Evolutionary conservation across 2,113 vertebrate genomes (phyloP).

Genomic region (Phodopus roborovskii): DNA sequence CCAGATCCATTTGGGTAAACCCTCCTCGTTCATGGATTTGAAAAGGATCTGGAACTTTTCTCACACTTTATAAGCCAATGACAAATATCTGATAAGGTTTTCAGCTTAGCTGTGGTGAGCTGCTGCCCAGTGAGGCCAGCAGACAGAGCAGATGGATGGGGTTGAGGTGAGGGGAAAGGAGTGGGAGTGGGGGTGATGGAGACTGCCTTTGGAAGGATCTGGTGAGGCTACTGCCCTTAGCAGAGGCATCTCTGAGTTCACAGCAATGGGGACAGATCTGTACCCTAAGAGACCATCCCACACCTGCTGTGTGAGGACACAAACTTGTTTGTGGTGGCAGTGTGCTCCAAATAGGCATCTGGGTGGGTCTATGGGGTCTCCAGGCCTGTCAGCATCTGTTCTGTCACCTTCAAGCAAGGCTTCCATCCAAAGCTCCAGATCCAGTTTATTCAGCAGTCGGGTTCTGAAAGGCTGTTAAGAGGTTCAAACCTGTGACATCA

Average conservation of each 20-base stretch:
- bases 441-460: too few relatives aligned
- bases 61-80: not conserved
- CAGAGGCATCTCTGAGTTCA: not conserved
- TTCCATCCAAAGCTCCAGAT: not conserved
- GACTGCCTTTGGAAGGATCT: not conserved
- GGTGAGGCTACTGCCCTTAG: not conserved
- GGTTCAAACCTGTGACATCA: not conserved
- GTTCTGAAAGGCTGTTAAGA: not conserved
- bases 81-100: not conserved
- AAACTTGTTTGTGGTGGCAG: not conserved
- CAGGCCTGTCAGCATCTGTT: not conserved
- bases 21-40: not conserved
- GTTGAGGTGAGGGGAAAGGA: not conserved
- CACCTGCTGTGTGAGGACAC: not conserved
- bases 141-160: not conserved
- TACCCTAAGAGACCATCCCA: not conserved
- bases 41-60: not conserved
- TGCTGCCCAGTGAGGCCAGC: not conserved
- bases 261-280: not conserved
- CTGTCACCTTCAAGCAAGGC: not conserved
- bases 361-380: not conserved
- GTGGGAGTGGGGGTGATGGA: not conserved
- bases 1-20: not conserved
- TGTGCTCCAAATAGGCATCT: not conserved
- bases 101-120: not conserved